These are phyloP conservation scores for Athrips mouffetella DNA, from an alignment of 2,888 invertebrate genomes.

Conservation along the genomic window DNA sequence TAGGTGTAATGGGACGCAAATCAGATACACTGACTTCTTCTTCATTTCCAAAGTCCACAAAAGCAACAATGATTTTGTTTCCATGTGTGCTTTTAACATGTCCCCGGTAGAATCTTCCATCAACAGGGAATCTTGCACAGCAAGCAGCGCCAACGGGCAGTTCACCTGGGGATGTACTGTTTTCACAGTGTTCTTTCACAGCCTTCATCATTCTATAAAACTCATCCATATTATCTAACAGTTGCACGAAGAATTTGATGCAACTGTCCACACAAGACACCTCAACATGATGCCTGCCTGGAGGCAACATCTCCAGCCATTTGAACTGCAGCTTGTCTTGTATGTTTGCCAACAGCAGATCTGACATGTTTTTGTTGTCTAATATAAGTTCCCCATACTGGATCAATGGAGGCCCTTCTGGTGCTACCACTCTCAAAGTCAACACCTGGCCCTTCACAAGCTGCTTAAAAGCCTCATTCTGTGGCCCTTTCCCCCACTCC, in stretches of 20 bases:
- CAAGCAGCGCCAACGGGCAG: slow-evolving; percentile 82
- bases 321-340: slow-evolving; percentile 64
- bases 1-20: slow-evolving; percentile 81
- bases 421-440: slow-evolving; percentile 81
- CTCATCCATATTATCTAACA: slow-evolving; percentile 78
- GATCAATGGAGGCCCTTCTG: slow-evolving; percentile 84
- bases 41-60: slow-evolving; percentile 97
- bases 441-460: slow-evolving; percentile 81
- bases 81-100: slow-evolving; percentile 81
- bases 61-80: slow-evolving; percentile 83
- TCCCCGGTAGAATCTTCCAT: slow-evolving; percentile 95
- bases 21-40: slow-evolving; percentile 82
- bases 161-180: slow-evolving; percentile 61
- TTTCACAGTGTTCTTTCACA: slow-evolving; percentile 79
- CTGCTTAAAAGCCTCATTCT: slow-evolving; percentile 84
- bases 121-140: slow-evolving; percentile 88
- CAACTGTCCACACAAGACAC: slow-evolving; percentile 84
- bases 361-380: slow-evolving; percentile 77
- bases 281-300: slow-evolving; percentile 69
- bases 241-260: slow-evolving; percentile 85
- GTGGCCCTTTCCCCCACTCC: slow-evolving; percentile 76
- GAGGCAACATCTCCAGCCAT: slow-evolving; percentile 54
- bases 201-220: slow-evolving; percentile 83
- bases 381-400: slow-evolving; percentile 86
- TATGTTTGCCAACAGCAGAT: slow-evolving; percentile 68